Conservation (phyloP, 2,113 vertebrate genomes). For the Burhinus oedicnemus region DNA sequence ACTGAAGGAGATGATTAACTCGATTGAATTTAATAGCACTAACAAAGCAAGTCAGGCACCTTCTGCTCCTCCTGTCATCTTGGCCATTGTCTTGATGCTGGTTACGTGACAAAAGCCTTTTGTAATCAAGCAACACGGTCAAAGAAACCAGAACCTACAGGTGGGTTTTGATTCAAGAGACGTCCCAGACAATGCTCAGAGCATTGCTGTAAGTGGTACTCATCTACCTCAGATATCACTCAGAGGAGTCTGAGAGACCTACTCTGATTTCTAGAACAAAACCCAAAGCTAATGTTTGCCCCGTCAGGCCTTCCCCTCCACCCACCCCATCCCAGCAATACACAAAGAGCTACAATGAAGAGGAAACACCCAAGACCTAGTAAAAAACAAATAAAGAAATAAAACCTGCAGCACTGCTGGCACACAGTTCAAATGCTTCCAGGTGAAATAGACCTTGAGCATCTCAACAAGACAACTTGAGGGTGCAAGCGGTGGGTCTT, state of each 20-base stretch:
- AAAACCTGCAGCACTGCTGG: neutral
- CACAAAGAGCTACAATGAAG: neutral
- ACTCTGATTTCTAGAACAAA: neutral
- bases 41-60: neutral
- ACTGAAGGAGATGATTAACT: neutral
- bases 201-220: neutral
- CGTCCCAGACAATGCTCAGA: fast-evolving
- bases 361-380: neutral
- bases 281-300: neutral
- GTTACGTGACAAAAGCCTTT: neutral
- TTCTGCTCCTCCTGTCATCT: neutral
- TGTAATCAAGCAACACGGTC: neutral
- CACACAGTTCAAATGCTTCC: neutral
- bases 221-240: neutral
- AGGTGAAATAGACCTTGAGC: neutral
- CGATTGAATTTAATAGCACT: neutral
- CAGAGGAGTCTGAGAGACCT: neutral
- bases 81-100: neutral
- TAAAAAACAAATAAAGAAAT: neutral
- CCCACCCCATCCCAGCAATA: neutral
- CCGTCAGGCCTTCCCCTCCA: neutral
- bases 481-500: too few species aligned
- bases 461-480: neutral
- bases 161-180: neutral
- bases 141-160: neutral